A percentile compares a stretch with the other conserved stretches of the same genome.
Conservation (phyloP, 2,888 invertebrate genomes). For the Synanthedon tipuliformis region DNA sequence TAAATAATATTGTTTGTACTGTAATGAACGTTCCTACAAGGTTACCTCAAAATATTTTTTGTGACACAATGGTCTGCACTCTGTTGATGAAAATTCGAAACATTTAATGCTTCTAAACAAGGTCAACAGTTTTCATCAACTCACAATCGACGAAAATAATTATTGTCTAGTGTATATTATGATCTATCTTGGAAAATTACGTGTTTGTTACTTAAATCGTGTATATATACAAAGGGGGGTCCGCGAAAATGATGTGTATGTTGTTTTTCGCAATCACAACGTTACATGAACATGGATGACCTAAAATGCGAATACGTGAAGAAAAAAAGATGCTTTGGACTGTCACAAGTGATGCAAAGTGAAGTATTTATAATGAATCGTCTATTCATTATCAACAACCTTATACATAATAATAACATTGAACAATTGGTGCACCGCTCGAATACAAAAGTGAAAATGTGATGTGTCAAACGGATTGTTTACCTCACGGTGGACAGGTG, state of each 20-base stretch:
- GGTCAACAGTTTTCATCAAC: constrained; percentile 71
- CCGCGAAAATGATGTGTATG: constrained; percentile 66
- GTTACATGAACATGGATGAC: constrained; percentile 72
- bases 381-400: constrained; percentile 44
- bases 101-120: constrained; percentile 71
- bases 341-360: constrained; percentile 55
- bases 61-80: constrained; percentile 59
- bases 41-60: constrained; percentile 45
- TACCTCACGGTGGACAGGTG: constrained; percentile 66
- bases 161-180: constrained; percentile 52
- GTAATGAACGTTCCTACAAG: constrained; percentile 18
- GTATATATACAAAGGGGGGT: constrained; percentile 53
- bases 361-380: constrained; percentile 52
- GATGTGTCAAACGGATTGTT: constrained; percentile 71
- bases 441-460: constrained; percentile 68
- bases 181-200: constrained; percentile 40
- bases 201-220: constrained; percentile 35
- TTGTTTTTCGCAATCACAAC: constrained; percentile 71
- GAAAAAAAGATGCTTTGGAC: constrained; percentile 65
- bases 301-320: constrained; percentile 70
- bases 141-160: constrained; percentile 61
- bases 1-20: too few species aligned
- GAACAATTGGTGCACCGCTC: constrained; percentile 48
- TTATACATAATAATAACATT: constrained; percentile 42
- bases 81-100: constrained; percentile 71